Evolutionary conservation across 2,797 vertebrate species (phyloP).

Genomic region (Falco rusticolus): DNA sequence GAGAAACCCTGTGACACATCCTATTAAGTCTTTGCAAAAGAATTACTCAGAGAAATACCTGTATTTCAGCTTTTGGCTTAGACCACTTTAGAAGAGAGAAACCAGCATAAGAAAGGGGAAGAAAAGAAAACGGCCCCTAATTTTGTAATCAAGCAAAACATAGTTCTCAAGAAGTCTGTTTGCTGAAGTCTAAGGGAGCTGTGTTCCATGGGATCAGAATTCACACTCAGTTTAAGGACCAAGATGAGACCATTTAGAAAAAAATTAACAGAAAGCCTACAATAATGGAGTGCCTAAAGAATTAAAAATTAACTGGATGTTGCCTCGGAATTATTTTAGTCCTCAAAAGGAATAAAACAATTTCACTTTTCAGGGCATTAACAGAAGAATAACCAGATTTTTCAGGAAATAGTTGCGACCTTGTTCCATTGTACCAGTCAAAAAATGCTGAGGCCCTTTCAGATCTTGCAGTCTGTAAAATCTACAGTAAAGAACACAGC

Average conservation of each 20-base stretch:
- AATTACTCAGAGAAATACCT: not conserved
- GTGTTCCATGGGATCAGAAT: not conserved
- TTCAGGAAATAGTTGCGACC: not conserved
- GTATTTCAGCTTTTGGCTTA: not conserved
- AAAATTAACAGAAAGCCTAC: not conserved
- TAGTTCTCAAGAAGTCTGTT: not conserved
- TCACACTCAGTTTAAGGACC: not conserved
- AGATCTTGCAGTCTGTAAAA: not conserved
- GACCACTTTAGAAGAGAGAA: not conserved
- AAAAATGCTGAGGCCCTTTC: not conserved
- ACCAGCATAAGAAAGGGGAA: not conserved
- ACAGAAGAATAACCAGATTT: not conserved
- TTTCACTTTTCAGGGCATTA: not conserved
- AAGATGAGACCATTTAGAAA: not conserved
- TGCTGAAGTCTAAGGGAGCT: not conserved
- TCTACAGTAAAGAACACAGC: not conserved
- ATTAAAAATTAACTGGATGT: not conserved
- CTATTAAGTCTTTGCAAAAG: not conserved
- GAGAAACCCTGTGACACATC: not conserved
- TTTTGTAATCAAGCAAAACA: not conserved
- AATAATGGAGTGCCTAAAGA: not conserved
- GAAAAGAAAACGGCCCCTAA: not conserved
- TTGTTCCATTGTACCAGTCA: not conserved
- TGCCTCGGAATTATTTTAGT: not conserved
- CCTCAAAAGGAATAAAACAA: not conserved